phyloP scores from a whole-genome alignment of 2,797 vertebrate species.

The Sebastes itinus region DNA sequence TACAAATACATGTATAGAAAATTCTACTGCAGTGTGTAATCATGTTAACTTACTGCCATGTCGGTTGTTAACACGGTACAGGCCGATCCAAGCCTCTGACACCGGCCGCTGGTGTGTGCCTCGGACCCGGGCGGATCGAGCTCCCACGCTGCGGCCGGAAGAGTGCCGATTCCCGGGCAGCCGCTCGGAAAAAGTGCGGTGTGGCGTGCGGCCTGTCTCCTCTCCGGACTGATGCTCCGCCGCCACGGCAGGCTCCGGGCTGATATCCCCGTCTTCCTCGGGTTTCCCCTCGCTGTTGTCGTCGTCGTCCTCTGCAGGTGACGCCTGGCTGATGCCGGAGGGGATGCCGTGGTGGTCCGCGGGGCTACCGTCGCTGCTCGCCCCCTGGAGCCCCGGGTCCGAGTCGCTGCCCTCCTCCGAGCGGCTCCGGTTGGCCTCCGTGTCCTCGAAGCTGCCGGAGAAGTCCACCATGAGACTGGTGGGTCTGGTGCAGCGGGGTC shows the following conservation, averaged over 20 bases:
- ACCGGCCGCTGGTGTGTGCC: conserved; percentile 79
- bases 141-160: conserved; percentile 72
- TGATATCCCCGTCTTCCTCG: conserved; percentile 64
- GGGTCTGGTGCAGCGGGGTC: conserved; percentile 78
- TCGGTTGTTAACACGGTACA: conserved; percentile 84
- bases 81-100: conserved; percentile 85
- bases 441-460: conserved; percentile 83
- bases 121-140: conserved; percentile 78
- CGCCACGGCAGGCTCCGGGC: conserved; percentile 62
- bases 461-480: conserved; percentile 84
- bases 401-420: conserved; percentile 85
- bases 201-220: conserved; percentile 82
- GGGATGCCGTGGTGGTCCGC: conserved; percentile 74
- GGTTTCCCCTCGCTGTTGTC: conserved; percentile 69
- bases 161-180: conserved; percentile 81
- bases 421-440: conserved; percentile 79
- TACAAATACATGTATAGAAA: neutral
- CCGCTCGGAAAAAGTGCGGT: conserved; percentile 85
- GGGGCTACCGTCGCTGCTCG: conserved; percentile 79
- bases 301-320: conserved; percentile 52
- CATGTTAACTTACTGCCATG: conserved; percentile 78
- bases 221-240: conserved; percentile 68
- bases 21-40: neutral
- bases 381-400: conserved; percentile 79
- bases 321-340: conserved; percentile 62